Evolutionary conservation across 2,113 vertebrate species (phyloP).

Genomic region (Ictalurus punctatus): DNA sequence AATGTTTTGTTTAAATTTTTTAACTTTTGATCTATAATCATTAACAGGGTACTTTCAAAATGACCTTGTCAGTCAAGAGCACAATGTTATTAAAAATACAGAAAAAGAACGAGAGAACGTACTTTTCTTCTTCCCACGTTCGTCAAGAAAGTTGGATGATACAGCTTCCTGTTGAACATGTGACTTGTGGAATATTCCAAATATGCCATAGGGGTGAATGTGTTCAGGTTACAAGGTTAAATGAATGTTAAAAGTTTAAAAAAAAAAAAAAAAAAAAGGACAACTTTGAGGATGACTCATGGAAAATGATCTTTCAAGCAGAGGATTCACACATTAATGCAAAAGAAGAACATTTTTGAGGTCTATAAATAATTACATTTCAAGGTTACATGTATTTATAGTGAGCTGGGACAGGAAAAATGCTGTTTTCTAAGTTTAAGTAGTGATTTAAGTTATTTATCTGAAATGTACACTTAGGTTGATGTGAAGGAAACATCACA

Average conservation of each 20-base stretch:
- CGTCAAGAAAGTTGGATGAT: background rate
- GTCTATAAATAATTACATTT: background rate
- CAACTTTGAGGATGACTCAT: background rate
- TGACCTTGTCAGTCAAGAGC: background rate
- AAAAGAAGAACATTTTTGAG: background rate
- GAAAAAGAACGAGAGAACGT: background rate
- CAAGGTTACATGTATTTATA: background rate
- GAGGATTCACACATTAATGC: background rate
- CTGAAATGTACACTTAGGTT: background rate
- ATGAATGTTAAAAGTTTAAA: background rate
- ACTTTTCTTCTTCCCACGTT: background rate
- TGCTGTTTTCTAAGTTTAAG: background rate
- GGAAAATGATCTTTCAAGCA: background rate
- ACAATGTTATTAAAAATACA: background rate
- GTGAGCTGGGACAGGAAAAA: background rate
- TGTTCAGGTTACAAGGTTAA: background rate
- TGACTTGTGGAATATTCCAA: background rate
- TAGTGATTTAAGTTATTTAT: background rate
- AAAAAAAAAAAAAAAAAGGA: background rate
- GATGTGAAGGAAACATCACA: background rate
- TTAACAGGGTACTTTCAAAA: background rate
- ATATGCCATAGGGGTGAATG: background rate
- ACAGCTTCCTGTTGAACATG: background rate
- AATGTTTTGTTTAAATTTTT: too few relatives aligned
- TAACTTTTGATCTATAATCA: background rate